Conservation (phyloP, 2,113 vertebrate species). For the Chinchilla lanigera region DNA sequence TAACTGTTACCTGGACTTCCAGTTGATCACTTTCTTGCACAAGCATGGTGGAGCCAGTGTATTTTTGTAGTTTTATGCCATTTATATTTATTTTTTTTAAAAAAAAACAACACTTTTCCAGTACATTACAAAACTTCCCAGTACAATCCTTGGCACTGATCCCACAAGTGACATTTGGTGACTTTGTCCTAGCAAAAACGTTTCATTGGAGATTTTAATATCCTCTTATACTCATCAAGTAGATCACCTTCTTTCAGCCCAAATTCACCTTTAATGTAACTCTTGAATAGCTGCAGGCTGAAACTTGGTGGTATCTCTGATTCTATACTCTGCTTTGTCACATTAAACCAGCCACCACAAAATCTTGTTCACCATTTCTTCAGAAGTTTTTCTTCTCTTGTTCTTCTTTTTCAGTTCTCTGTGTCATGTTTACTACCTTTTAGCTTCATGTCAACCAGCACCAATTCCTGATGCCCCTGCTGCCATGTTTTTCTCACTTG, state of each 20-base stretch:
- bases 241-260: neutral
- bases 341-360: neutral
- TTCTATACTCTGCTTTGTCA: neutral
- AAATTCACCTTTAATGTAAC: neutral
- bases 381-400: neutral
- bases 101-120: neutral
- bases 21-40: neutral
- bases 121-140: neutral
- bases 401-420: neutral
- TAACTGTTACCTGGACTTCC: neutral
- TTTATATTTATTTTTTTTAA: slow-evolving; percentile 67
- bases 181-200: neutral
- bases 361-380: neutral
- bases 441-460: neutral
- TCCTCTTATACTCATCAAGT: neutral
- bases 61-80: slow-evolving; percentile 38
- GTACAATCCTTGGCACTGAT: neutral
- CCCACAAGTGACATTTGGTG: neutral
- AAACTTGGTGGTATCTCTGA: neutral
- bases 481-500: neutral
- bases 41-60: neutral
- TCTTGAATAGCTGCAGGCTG: neutral
- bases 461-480: neutral
- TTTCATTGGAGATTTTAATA: neutral
- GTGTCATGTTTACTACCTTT: neutral